phyloP scores from a whole-genome alignment of 2,113 vertebrate genomes.

The Lophochroa leadbeateri region DNA sequence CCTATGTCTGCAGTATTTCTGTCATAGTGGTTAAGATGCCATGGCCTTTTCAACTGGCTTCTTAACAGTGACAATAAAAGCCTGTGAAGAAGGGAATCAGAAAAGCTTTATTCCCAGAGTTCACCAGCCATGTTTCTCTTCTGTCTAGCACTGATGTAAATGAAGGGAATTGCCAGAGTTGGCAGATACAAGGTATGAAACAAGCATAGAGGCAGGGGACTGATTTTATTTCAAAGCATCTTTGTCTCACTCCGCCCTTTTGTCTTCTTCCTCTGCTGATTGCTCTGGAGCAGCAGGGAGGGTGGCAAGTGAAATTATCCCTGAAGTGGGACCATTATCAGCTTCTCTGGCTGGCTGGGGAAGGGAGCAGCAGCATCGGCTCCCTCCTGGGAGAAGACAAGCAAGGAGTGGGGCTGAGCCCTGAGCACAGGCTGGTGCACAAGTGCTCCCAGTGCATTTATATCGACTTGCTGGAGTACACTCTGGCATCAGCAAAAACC shows the following conservation, averaged over 20 bases:
- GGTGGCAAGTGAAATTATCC: background rate
- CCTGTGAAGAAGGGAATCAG: background rate
- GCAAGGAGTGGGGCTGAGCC: background rate
- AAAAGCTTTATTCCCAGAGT: background rate
- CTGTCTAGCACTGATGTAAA: background rate
- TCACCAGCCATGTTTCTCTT: background rate
- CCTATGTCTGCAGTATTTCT: background rate
- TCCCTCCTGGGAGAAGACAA: rapidly evolving
- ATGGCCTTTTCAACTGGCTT: background rate
- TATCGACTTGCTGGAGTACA: background rate
- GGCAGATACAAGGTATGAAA: background rate
- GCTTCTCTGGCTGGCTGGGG: background rate
- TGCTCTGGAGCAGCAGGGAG: background rate
- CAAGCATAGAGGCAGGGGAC: background rate
- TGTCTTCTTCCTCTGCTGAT: background rate
- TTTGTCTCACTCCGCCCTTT: background rate
- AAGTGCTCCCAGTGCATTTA: background rate
- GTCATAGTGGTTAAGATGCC: background rate
- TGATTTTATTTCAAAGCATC: background rate
- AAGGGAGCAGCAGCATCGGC: background rate
- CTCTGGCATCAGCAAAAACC: background rate
- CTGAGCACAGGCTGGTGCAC: rapidly evolving
- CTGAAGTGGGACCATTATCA: background rate
- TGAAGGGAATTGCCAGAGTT: background rate
- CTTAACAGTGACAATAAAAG: background rate